Percentiles rank a stretch among this genome's conserved stretches.
These are phyloP conservation scores for Cataglyphis altisquamis DNA, from an alignment of 2,888 invertebrate species.

Conservation along the genomic window DNA sequence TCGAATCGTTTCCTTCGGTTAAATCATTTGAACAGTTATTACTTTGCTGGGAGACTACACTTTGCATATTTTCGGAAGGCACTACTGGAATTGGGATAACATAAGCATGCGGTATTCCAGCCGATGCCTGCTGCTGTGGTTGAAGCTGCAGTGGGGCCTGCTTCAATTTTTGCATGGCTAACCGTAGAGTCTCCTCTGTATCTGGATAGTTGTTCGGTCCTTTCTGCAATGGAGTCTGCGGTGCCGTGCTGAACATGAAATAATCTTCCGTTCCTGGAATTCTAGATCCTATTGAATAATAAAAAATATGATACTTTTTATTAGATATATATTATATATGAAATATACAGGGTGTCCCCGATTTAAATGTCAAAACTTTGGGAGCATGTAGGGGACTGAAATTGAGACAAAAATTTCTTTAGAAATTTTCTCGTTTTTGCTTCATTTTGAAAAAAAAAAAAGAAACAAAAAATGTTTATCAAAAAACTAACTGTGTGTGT, in stretches of 20 bases:
- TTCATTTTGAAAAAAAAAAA: no score
- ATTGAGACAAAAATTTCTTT: no score
- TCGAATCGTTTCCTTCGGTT: slow-evolving; percentile 63
- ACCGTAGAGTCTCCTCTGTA: slow-evolving; percentile 84
- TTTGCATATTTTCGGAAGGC: slow-evolving; percentile 83
- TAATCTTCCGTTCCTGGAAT: slow-evolving; percentile 83
- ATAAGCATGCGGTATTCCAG: slow-evolving; percentile 83
- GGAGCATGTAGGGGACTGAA: no score
- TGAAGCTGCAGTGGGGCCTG: slow-evolving; percentile 77
- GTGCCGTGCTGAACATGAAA: slow-evolving; percentile 83
- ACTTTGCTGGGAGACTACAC: slow-evolving; percentile 72
- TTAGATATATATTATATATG: neutral
- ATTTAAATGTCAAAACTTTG: no score
- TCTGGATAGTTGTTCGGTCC: slow-evolving; percentile 82
- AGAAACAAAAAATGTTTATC: no score
- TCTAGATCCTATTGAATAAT: slow-evolving; percentile 77
- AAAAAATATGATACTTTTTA: slow-evolving; percentile 40
- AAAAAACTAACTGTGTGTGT: no score
- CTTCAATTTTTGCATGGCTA: slow-evolving; percentile 84
- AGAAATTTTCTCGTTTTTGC: no score
- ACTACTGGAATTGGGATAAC: slow-evolving; percentile 85
- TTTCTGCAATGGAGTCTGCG: slow-evolving; percentile 83
- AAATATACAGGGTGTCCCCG: neutral
- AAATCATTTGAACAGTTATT: slow-evolving; percentile 66
- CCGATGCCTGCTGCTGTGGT: slow-evolving; percentile 75